These are phyloP conservation scores for Rhinolophus sinicus DNA, from an alignment of 2,113 vertebrate genomes.

Conservation along the genomic window DNA sequence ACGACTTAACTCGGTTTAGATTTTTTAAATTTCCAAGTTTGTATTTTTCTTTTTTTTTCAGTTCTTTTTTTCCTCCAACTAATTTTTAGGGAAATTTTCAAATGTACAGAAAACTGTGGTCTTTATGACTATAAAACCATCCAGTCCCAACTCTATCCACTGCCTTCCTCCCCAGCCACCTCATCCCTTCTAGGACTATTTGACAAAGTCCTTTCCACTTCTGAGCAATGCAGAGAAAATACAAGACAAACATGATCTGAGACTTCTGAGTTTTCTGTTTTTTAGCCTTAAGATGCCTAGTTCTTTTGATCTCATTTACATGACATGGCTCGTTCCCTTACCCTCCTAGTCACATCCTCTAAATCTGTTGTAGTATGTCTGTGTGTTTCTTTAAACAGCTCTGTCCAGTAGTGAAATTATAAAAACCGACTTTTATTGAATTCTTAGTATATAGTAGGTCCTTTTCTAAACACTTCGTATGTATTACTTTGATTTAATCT, in stretches of 20 bases:
- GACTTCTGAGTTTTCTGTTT: background rate
- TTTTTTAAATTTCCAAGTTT: background rate
- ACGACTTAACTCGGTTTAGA: background rate
- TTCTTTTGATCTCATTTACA: background rate
- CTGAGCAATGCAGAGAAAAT: background rate
- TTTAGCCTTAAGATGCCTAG: background rate
- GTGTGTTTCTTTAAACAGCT: background rate
- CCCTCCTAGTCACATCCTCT: background rate
- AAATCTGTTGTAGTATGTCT: background rate
- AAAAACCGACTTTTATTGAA: background rate
- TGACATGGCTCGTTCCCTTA: background rate
- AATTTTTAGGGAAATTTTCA: constrained; percentile 1
- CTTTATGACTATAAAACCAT: background rate
- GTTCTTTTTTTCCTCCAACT: background rate
- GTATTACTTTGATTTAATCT: background rate
- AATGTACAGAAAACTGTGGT: background rate
- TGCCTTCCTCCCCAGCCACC: background rate
- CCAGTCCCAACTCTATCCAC: background rate
- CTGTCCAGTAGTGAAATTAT: background rate
- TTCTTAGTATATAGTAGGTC: background rate
- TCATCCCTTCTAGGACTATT: background rate
- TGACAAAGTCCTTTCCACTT: background rate
- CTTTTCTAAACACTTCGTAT: background rate
- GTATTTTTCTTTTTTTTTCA: background rate
- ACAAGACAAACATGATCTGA: background rate